phyloP scores from a whole-genome alignment of 2,888 invertebrate genomes.

The Phengaris arion region DNA sequence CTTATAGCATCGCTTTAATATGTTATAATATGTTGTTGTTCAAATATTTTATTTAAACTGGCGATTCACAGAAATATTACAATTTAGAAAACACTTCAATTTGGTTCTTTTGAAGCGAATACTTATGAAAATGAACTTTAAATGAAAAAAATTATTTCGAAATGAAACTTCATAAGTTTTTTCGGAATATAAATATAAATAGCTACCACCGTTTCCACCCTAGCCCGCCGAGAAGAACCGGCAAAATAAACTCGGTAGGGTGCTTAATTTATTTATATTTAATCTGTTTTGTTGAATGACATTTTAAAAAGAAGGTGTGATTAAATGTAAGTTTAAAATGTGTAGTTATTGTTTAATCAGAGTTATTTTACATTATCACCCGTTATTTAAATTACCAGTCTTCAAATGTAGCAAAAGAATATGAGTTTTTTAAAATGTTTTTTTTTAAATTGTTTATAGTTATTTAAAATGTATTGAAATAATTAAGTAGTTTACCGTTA shows the following conservation, averaged over 20 bases:
- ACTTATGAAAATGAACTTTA: no score
- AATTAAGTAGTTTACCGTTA: neutral
- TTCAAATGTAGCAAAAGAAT: neutral
- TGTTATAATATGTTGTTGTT: neutral
- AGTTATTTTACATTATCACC: neutral
- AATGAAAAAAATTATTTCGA: no score
- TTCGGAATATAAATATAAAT: no score
- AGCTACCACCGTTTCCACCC: no score
- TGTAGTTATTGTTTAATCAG: neutral
- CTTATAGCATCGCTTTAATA: neutral
- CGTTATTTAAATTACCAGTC: conserved; percentile 2
- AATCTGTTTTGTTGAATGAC: neutral
- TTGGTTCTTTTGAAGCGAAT: neutral
- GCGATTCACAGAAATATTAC: neutral
- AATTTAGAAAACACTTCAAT: neutral
- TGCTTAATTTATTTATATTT: no score
- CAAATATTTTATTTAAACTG: neutral
- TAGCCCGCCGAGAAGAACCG: no score
- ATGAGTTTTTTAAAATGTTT: no score
- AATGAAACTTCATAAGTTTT: no score
- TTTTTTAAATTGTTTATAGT: no score
- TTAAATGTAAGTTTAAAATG: neutral
- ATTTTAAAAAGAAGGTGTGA: conserved; percentile 4
- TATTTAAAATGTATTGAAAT: no score
- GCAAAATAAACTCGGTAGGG: no score